Conservation (phyloP, 1,140 invertebrate species). For the Scylla paramamosain region DNA sequence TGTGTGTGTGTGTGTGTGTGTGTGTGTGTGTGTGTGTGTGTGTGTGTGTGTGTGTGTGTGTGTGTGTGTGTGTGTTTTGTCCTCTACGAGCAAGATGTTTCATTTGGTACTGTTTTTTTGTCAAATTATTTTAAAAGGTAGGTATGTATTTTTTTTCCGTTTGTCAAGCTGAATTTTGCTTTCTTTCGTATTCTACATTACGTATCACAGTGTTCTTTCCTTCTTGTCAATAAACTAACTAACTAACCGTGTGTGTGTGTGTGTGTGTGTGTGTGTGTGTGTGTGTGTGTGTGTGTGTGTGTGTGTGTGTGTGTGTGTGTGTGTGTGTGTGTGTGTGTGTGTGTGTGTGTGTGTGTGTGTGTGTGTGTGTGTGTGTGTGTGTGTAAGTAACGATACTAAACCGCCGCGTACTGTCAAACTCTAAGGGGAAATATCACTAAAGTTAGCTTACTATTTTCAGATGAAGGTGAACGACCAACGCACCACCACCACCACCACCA, state of each 20-base stretch:
- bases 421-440: not conserved
- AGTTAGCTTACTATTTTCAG: not conserved
- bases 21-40: no score
- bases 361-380: no score
- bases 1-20: no score
- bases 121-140: no score
- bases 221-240: no score
- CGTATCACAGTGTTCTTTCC: no score
- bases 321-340: not conserved
- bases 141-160: no score
- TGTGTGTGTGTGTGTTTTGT: not conserved
- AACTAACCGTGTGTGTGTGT: no score
- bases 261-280: constrained; percentile 3
- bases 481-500: not conserved
- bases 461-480: not conserved
- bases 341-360: no score
- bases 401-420: not conserved
- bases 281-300: constrained; percentile 3
- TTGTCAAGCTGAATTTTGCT: no score
- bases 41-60: constrained; percentile 2
- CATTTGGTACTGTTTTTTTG: not conserved
- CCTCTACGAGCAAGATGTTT: not conserved
- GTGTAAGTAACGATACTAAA: no score
- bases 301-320: constrained; percentile 3
- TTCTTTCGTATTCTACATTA: no score